Conservation (phyloP, 2,797 vertebrate species). For the Sebastes jordani region DNA sequence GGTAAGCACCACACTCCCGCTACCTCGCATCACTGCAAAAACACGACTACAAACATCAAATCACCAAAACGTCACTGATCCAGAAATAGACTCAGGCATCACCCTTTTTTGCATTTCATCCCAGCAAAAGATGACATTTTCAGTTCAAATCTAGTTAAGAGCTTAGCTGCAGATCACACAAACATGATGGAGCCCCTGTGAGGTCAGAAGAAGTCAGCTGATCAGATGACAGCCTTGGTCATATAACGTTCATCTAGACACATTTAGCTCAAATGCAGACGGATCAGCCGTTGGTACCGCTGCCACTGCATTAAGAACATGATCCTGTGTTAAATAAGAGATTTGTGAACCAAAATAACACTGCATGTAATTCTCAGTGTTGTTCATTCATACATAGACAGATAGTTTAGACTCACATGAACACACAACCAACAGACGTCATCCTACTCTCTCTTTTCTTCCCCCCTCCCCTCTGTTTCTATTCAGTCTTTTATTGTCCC, state of each 20-base stretch:
- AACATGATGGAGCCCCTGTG: conserved; percentile 47
- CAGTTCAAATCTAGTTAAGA: conserved; percentile 68
- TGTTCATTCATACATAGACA: conserved; percentile 3
- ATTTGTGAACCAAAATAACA: background rate
- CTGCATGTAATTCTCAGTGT: background rate
- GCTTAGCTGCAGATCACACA: conserved; percentile 67
- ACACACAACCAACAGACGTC: background rate
- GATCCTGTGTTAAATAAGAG: conserved; percentile 25
- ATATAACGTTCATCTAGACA: conserved; percentile 4
- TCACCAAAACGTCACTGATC: conserved; percentile 38
- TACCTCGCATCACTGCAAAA: conserved; percentile 14
- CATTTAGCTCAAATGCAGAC: conserved; percentile 22
- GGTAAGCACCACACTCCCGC: background rate
- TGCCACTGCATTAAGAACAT: background rate
- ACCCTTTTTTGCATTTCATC: conserved; percentile 35
- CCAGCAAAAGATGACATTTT: conserved; percentile 55
- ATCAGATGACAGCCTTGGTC: conserved; percentile 42
- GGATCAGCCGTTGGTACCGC: background rate
- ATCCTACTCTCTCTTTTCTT: background rate
- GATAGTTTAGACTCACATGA: background rate
- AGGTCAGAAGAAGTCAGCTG: conserved; percentile 54
- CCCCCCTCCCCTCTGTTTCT: background rate
- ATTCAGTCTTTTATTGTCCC: background rate
- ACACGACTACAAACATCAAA: conserved; percentile 23
- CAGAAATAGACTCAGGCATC: conserved; percentile 61